Percentiles rank a stretch among this genome's conserved stretches.
phyloP scores from a whole-genome alignment of 2,113 vertebrate species.

The Rafetus swinhoei region DNA sequence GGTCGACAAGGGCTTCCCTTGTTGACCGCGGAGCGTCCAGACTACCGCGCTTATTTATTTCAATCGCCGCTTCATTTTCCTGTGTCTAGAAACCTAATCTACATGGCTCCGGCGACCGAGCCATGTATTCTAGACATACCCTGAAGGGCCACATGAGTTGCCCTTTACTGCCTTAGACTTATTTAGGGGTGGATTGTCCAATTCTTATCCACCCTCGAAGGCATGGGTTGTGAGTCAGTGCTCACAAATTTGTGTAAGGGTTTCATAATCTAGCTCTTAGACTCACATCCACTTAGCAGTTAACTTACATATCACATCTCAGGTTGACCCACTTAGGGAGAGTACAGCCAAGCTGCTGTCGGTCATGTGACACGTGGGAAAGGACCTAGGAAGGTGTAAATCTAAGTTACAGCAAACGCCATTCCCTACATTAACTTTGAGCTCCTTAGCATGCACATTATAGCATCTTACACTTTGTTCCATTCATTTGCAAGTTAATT shows the following conservation, averaged over 20 bases:
- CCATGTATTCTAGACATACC: too few relatives aligned
- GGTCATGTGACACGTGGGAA: neutral
- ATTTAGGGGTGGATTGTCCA: neutral
- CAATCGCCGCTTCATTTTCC: too few relatives aligned
- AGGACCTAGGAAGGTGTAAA: neutral
- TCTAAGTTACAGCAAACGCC: neutral
- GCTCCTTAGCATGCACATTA: neutral
- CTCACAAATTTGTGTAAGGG: neutral
- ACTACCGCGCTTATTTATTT: too few relatives aligned
- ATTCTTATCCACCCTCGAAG: neutral
- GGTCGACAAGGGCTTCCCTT: too few relatives aligned
- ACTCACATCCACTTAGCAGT: neutral
- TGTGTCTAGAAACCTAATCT: too few relatives aligned
- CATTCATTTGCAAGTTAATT: neutral
- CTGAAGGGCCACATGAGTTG: too few relatives aligned
- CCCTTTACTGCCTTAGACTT: too few relatives aligned
- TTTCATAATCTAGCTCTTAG: neutral
- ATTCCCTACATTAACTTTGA: neutral
- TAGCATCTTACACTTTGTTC: neutral
- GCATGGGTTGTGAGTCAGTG: neutral
- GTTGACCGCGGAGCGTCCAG: too few relatives aligned
- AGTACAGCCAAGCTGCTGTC: neutral
- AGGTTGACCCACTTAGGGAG: neutral
- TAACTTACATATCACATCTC: neutral
- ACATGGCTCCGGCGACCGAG: too few relatives aligned